Conservation (phyloP, 1,140 invertebrate species). For the Rhizoglyphus robini region DNA sequence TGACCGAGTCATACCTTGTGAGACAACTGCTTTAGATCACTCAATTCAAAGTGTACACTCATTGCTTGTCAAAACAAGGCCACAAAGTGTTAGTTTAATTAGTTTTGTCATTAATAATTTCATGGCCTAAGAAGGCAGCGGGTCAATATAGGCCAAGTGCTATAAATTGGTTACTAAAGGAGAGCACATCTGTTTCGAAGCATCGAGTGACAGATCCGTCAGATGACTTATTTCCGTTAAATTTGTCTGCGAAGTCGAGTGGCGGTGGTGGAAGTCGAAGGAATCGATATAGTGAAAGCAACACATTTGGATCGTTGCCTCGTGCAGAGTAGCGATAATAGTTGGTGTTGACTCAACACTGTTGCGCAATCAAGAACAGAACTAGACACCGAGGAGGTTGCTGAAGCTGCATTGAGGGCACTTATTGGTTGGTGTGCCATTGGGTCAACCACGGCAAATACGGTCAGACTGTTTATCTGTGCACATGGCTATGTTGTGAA, state of each 20-base stretch:
- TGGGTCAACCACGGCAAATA: neutral
- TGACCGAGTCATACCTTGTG: no score
- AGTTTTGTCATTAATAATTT: constrained; percentile 12
- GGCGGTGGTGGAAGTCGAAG: constrained; percentile 8
- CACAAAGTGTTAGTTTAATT: neutral
- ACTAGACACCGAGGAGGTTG: neutral
- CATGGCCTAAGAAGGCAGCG: neutral
- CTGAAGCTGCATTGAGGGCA: neutral
- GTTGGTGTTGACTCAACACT: neutral
- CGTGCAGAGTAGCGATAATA: constrained; percentile 6
- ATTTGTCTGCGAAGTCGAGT: constrained; percentile 3
- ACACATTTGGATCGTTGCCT: neutral
- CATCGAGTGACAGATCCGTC: no score
- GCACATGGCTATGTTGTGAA: neutral
- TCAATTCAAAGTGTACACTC: no score
- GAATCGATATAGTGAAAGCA: constrained; percentile 1
- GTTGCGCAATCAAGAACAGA: neutral
- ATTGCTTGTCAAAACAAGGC: no score
- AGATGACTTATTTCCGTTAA: neutral
- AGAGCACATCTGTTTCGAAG: no score
- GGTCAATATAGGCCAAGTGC: no score
- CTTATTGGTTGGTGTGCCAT: neutral
- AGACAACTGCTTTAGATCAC: no score
- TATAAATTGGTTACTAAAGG: no score
- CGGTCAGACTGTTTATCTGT: neutral